Percentiles rank a stretch among this genome's conserved stretches.
phyloP scores from a whole-genome alignment of 1,140 invertebrate species.

The Drosophila pandora region DNA sequence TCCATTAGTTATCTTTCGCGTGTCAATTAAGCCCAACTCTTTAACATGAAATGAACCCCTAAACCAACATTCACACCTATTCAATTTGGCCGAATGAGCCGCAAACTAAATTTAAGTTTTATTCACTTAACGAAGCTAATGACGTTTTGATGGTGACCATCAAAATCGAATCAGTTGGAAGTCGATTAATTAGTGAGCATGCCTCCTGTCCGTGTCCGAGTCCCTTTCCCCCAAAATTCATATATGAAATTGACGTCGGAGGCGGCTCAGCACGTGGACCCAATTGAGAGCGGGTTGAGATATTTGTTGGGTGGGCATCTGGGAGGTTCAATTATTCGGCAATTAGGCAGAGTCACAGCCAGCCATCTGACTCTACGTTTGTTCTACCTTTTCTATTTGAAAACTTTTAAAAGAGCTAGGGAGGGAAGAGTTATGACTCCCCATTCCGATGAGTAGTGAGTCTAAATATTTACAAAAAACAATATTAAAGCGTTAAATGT shows the following conservation, averaged over 20 bases:
- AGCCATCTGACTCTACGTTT: slow-evolving; percentile 19
- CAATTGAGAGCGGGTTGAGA: slow-evolving; percentile 29
- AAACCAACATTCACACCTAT: slow-evolving; percentile 38
- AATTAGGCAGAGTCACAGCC: slow-evolving; percentile 58
- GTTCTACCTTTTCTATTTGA: background rate
- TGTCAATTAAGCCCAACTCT: slow-evolving; percentile 52
- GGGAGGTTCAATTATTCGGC: slow-evolving; percentile 67
- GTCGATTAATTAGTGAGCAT: slow-evolving; percentile 73
- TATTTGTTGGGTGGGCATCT: slow-evolving; percentile 24
- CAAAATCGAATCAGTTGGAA: slow-evolving; percentile 79
- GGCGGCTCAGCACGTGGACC: slow-evolving; percentile 64
- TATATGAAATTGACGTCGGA: slow-evolving; percentile 18
- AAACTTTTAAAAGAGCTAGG: background rate
- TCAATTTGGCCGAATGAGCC: background rate
- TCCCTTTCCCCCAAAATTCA: slow-evolving; percentile 12
- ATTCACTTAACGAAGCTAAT: slow-evolving; percentile 70
- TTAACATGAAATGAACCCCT: slow-evolving; percentile 17
- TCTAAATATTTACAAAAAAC: slow-evolving; percentile 71
- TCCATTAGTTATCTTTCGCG: slow-evolving; percentile 21
- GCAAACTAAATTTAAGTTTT: slow-evolving; percentile 65
- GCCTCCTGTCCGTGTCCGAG: background rate
- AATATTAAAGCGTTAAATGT: slow-evolving; percentile 77
- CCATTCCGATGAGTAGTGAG: slow-evolving; percentile 9
- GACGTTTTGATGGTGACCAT: slow-evolving; percentile 77
- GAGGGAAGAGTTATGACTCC: slow-evolving; percentile 13